phyloP scores from a whole-genome alignment of 2,113 vertebrate genomes.

The Dermatemys mawii region DNA sequence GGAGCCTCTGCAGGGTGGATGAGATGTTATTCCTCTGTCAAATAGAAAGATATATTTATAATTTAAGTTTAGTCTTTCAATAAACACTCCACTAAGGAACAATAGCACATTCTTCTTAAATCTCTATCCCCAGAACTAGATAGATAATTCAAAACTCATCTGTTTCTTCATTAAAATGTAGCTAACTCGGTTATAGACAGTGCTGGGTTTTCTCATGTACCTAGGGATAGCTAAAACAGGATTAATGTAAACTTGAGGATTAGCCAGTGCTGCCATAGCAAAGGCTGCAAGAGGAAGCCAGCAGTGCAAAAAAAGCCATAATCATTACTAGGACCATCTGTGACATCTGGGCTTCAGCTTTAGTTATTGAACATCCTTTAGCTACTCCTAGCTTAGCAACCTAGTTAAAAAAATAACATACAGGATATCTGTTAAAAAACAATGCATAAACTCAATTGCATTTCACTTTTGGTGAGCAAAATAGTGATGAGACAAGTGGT shows the following conservation, averaged over 20 bases:
- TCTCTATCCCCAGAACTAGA: neutral
- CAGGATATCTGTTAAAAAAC: neutral
- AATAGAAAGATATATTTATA: neutral
- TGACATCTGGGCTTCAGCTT: conserved; percentile 62
- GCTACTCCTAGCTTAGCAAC: conserved; percentile 67
- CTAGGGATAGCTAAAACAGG: conserved; percentile 67
- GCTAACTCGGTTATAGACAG: conserved; percentile 74
- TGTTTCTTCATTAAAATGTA: conserved; percentile 80
- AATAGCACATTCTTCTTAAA: neutral
- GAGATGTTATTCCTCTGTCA: neutral
- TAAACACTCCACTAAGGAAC: neutral
- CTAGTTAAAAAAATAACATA: conserved; percentile 49
- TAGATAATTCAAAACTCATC: conserved; percentile 41
- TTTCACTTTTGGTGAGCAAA: conserved; percentile 2
- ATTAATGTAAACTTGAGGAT: conserved; percentile 62
- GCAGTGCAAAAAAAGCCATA: conserved; percentile 72
- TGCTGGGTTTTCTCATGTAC: conserved; percentile 79
- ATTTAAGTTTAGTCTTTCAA: neutral
- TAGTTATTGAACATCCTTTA: conserved; percentile 71
- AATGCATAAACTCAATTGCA: neutral
- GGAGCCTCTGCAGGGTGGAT: neutral
- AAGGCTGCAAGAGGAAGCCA: conserved; percentile 75
- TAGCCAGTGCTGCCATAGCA: conserved; percentile 62
- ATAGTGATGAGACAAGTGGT: neutral
- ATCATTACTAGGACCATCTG: conserved; percentile 75